Conservation (phyloP, 2,888 invertebrate genomes). For the Scelioninae gen. 1 region DNA sequence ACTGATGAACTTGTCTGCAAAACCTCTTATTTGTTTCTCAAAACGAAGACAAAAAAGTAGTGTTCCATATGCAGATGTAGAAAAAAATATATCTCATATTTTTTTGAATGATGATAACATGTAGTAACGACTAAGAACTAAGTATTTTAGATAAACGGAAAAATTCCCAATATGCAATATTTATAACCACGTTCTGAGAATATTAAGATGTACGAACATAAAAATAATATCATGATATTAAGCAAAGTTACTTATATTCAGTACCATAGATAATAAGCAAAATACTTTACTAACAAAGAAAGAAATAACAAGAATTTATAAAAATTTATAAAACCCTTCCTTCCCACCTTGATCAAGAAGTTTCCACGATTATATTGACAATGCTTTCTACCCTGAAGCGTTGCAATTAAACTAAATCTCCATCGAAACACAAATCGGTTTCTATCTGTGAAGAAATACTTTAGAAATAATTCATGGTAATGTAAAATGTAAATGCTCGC, state of each 20-base stretch:
- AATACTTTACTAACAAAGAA: slow-evolving; percentile 3
- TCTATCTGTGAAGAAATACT: slow-evolving; percentile 22
- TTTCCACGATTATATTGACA: slow-evolving; percentile 51
- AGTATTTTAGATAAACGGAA: too few species aligned
- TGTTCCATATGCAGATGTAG: too few species aligned
- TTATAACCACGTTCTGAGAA: background rate
- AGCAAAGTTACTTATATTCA: background rate
- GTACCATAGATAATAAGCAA: background rate
- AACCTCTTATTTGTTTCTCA: too few species aligned
- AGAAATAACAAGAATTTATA: background rate
- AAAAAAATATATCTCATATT: too few species aligned
- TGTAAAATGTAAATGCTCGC: slow-evolving; percentile 40
- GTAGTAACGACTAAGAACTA: too few species aligned
- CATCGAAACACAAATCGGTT: slow-evolving; percentile 30
- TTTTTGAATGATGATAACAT: too few species aligned
- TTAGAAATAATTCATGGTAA: slow-evolving; percentile 48
- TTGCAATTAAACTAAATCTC: slow-evolving; percentile 55
- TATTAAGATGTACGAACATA: background rate
- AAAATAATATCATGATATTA: background rate
- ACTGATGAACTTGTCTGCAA: too few species aligned
- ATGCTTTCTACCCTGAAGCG: slow-evolving; percentile 53
- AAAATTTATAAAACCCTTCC: slow-evolving; percentile 7
- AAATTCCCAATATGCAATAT: too few species aligned
- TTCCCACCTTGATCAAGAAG: slow-evolving; percentile 24
- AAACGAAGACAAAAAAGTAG: too few species aligned